A percentile compares a stretch with the other conserved stretches of the same genome.
These are phyloP conservation scores for Frankliniella intonsa DNA, from an alignment of 2,888 invertebrate species.

Conservation along the genomic window DNA sequence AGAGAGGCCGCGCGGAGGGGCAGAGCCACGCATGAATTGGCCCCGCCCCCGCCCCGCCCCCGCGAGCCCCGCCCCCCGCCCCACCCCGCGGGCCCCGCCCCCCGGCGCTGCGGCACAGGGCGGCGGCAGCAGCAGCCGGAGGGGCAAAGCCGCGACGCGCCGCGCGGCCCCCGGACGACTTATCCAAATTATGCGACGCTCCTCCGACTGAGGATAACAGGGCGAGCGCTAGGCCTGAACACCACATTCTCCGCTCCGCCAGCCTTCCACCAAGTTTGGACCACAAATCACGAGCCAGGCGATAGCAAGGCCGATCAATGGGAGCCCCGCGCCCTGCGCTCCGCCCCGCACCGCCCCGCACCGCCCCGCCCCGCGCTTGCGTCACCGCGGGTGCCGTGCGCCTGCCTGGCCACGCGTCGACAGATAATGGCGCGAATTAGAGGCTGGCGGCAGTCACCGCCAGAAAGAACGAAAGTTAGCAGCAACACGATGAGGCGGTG, in stretches of 20 bases:
- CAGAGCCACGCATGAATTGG: background rate
- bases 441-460: background rate
- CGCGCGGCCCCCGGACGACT: background rate
- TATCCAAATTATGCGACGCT: slow-evolving; percentile 8
- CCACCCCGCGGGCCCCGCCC: no score
- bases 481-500: no score
- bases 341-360: no score
- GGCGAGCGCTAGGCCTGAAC: no score
- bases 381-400: no score
- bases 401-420: background rate
- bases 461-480: no score
- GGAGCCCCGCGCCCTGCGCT: background rate
- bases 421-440: background rate
- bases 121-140: no score
- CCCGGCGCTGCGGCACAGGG: no score
- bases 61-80: no score
- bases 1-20: background rate
- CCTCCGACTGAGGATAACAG: background rate
- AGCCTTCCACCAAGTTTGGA: background rate
- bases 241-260: no score
- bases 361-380: no score
- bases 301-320: slow-evolving; percentile 11
- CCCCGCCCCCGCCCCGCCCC: background rate
- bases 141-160: no score
- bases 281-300: slow-evolving; percentile 14